A percentile compares a stretch with the other conserved stretches of the same genome.
Conservation (phyloP, 2,797 vertebrate species). For the Rhinatrema bivittatum region DNA sequence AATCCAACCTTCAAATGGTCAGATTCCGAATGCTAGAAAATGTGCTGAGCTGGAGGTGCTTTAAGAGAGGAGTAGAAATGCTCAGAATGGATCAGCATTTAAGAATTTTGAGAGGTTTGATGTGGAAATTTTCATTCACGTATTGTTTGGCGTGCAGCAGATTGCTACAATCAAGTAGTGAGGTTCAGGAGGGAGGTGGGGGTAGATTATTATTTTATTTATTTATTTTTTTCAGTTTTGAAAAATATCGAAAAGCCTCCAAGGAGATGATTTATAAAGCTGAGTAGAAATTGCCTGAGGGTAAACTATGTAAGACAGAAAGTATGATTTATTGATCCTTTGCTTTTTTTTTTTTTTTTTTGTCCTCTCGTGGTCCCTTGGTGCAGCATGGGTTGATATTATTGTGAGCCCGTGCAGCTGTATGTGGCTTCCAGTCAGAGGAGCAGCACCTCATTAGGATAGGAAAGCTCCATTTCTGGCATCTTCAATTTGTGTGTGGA, state of each 20-base stretch:
- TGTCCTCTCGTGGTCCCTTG: constrained; percentile 10
- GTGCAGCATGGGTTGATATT: constrained; percentile 8
- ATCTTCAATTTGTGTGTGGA: too few relatives aligned
- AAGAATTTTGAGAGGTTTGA: constrained; percentile 49
- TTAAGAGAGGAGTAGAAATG: constrained; percentile 46
- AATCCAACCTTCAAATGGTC: constrained; percentile 29
- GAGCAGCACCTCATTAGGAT: too few relatives aligned
- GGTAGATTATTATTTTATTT: too few relatives aligned
- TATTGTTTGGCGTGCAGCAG: constrained; percentile 31
- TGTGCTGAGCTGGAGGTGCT: constrained; percentile 41
- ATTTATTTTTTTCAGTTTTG: constrained; percentile 23
- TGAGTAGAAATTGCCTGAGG: constrained; percentile 10
- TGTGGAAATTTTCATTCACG: constrained; percentile 43
- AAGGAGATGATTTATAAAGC: constrained; percentile 20
- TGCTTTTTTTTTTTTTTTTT: constrained; percentile 16
- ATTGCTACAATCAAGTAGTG: constrained; percentile 20
- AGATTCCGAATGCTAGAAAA: constrained; percentile 37
- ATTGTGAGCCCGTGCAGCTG: too few relatives aligned
- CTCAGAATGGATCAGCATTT: too few relatives aligned
- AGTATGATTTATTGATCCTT: constrained; percentile 19
- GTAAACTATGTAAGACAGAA: constrained; percentile 18
- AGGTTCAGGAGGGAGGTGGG: too few relatives aligned
- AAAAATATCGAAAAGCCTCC: constrained; percentile 20
- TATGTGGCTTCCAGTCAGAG: too few relatives aligned
- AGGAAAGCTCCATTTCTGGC: too few relatives aligned